Conservation (phyloP, 2,888 invertebrate genomes). For the Euproctis similis region DNA sequence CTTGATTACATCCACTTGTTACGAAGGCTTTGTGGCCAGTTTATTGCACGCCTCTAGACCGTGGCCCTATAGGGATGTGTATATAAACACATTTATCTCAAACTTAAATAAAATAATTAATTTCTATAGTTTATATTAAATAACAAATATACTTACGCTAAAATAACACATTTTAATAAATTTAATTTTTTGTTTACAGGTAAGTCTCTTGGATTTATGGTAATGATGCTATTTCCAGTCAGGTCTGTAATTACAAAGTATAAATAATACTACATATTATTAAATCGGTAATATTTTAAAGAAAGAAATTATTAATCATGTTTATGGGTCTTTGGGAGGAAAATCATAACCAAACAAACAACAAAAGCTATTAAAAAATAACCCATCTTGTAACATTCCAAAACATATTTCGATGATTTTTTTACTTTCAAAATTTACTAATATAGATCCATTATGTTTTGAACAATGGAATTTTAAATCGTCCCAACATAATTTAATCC, state of each 20-base stretch:
- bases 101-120: not conserved
- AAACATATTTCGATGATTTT: too few species aligned
- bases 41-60: too few species aligned
- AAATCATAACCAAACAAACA: conserved; percentile 11
- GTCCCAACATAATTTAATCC: conserved; percentile 15
- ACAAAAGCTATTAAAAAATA: conserved; percentile 3
- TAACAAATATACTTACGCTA: conserved; percentile 5
- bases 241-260: conserved; percentile 24
- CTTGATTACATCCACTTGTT: too few species aligned
- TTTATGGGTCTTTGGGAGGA: too few species aligned
- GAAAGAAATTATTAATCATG: too few species aligned
- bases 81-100: too few species aligned
- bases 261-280: too few species aligned
- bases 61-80: too few species aligned
- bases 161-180: conserved; percentile 25
- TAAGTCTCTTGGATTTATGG: conserved; percentile 29
- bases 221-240: conserved; percentile 19
- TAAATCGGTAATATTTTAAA: not conserved
- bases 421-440: not conserved
- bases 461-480: conserved; percentile 13
- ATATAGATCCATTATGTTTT: conserved; percentile 13
- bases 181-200: conserved; percentile 35
- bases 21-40: too few species aligned
- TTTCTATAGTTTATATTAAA: not conserved
- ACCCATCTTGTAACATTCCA: not conserved